Conservation (phyloP, 1,140 invertebrate species). For the Zaprionus nigranus region DNA sequence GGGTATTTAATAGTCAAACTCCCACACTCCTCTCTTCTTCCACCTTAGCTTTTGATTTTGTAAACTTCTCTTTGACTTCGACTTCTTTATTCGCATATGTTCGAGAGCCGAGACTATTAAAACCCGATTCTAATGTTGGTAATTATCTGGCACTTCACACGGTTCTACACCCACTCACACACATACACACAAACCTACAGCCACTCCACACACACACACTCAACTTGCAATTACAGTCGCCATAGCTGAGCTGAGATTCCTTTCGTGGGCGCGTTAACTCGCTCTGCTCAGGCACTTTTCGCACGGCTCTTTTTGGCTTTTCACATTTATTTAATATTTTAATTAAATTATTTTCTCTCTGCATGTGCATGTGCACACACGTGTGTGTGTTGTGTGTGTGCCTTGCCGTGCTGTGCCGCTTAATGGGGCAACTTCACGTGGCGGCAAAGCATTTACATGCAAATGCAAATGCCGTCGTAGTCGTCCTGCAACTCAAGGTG, state of each 20-base stretch:
- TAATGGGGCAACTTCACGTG: constrained; percentile 76
- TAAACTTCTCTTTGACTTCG: neutral
- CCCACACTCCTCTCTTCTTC: neutral
- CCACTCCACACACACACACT: neutral
- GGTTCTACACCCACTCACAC: neutral
- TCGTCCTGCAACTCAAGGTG: constrained; percentile 55
- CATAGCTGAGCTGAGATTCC: constrained; percentile 8
- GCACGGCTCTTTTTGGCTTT: constrained; percentile 51
- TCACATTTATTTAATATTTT: constrained; percentile 80
- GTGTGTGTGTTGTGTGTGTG: constrained; percentile 36
- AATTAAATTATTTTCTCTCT: constrained; percentile 77
- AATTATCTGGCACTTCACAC: constrained; percentile 33
- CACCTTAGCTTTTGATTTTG: neutral
- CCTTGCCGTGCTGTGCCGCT: constrained; percentile 54
- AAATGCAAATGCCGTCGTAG: constrained; percentile 60
- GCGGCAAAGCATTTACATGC: constrained; percentile 75
- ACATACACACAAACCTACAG: constrained; percentile 5
- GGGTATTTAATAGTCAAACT: neutral
- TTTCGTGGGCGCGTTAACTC: constrained; percentile 53
- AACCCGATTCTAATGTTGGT: constrained; percentile 38
- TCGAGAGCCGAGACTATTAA: constrained; percentile 20
- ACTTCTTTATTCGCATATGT: constrained; percentile 21
- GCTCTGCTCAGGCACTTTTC: constrained; percentile 54
- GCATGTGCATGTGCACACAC: constrained; percentile 54
- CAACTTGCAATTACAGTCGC: constrained; percentile 1